Base-by-base conservation (phyloP, 2,797 vertebrate genomes). In the Acestrorhynchus altus region DNA sequence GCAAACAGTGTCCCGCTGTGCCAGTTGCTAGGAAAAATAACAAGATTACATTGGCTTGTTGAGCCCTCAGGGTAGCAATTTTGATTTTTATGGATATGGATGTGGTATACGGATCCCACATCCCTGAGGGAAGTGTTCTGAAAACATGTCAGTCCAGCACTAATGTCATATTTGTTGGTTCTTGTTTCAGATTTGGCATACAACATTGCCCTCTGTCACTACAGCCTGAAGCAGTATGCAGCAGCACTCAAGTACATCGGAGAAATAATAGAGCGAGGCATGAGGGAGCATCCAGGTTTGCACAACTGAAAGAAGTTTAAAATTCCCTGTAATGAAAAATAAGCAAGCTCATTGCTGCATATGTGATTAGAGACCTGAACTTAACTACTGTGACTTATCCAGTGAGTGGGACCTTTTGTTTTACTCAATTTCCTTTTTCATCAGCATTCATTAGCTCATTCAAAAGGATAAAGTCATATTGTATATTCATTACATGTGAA, bases 161-260 rank as follows among this genome's bases (percentile, higher is more conserved):
- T 61, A n/a, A 28, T 28, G 22, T 67, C 15, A 51, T 9, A 26
- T 9, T 57, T 49, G n/a, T 47, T 74, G 26, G 1, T 61, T 74
- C 54, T 47, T 6, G 0, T 75, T 56, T 64, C 87, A 72, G 97
- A 97, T 56, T 87, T 99, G 83, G 95, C 95, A 15, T 99, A 98
- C 93, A 98, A 98, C 88, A 92, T 98, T 72, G 96, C 96, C 0
- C 90, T 98, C 71, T 96, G 96, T 79, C 93, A 92, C 91, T 99
- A 98, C 20, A 94, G 93, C 2, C 85, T 93, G 87, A 94, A 96
- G 83, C 96, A 96, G 72, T 98, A 97, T 0, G 82, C 79, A 0
- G 81, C 94, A 0, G 96, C 97, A 5, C 87, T 95, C 75, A 97
- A 96, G 73, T 92, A 94, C 86, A 95, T 97, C 4, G 90, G 91